Evolutionary conservation across 1,140 invertebrate species (phyloP).

Genomic region (Euborellia annulipes): DNA sequence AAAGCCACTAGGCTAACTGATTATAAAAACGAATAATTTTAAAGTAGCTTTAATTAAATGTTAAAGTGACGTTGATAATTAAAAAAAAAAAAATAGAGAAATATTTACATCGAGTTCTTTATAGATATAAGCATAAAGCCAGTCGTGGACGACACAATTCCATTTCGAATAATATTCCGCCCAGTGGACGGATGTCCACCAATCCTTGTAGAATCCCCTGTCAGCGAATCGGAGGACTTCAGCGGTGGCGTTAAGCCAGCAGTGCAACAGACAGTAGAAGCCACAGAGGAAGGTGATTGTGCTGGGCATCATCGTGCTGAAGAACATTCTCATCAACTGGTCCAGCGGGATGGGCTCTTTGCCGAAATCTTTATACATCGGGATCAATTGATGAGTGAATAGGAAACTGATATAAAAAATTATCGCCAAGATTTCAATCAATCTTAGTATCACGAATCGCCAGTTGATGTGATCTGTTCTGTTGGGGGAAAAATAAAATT

Average conservation of each 20-base stretch:
- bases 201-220: conserved; percentile 66
- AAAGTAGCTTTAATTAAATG: no score
- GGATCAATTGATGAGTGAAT: conserved; percentile 55
- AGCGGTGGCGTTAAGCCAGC: conserved; percentile 76
- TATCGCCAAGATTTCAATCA: conserved; percentile 56
- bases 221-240: conserved; percentile 78
- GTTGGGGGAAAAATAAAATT: no score
- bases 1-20: no score
- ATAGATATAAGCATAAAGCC: no score
- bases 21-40: no score
- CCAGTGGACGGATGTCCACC: no score
- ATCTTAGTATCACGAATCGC: conserved; percentile 49
- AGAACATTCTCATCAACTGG: conserved; percentile 48
- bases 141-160: no score
- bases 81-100: no score
- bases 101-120: no score
- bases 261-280: conserved; percentile 75
- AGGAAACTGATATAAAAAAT: conserved; percentile 66
- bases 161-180: no score
- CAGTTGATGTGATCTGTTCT: conserved; percentile 56
- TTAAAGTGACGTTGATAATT: no score
- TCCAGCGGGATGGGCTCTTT: conserved; percentile 27
- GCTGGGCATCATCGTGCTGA: conserved; percentile 56
- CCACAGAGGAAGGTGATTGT: conserved; percentile 54
- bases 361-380: conserved; percentile 55